Percentiles rank a stretch among this genome's conserved stretches.
Evolutionary conservation across 2,888 invertebrate genomes (phyloP).

Genomic region (Nycteola revayana): DNA sequence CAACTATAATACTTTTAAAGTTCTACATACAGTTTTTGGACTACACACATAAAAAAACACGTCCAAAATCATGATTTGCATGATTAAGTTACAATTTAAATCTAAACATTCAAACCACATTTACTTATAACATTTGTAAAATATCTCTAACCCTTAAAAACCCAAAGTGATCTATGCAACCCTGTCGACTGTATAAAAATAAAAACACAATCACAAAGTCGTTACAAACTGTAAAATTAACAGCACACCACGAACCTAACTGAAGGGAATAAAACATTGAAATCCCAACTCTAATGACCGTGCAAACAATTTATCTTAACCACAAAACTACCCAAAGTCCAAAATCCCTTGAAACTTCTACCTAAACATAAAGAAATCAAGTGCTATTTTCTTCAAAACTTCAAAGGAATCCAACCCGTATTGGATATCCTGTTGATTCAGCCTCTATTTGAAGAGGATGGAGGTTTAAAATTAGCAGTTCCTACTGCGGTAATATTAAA

Average conservation of each 20-base stretch:
- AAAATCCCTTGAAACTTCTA: conserved; percentile 21
- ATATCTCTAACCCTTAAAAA: too few relatives aligned
- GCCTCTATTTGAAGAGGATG: conserved; percentile 65
- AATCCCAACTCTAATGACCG: conserved; percentile 55
- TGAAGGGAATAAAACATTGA: conserved; percentile 52
- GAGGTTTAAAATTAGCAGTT: conserved; percentile 66
- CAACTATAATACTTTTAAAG: too few relatives aligned
- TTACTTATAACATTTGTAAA: too few relatives aligned
- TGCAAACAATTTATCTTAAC: conserved; percentile 55
- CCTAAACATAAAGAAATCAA: conserved; percentile 23
- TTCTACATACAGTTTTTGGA: too few relatives aligned
- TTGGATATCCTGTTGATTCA: conserved; percentile 51
- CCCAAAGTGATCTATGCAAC: too few relatives aligned
- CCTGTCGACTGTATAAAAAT: too few relatives aligned
- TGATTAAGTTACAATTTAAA: too few relatives aligned
- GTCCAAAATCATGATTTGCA: too few relatives aligned
- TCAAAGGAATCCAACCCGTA: conserved; percentile 32
- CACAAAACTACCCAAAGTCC: conserved; percentile 30
- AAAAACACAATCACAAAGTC: conserved; percentile 28
- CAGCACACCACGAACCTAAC: conserved; percentile 28
- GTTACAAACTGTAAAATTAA: conserved; percentile 38
- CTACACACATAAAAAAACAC: too few relatives aligned
- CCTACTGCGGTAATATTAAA: conserved; percentile 67
- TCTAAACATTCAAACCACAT: too few relatives aligned
- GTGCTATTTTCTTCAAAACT: not conserved